Base-by-base conservation (phyloP, 2,113 vertebrate genomes). In the Myotis davidii region DNA sequence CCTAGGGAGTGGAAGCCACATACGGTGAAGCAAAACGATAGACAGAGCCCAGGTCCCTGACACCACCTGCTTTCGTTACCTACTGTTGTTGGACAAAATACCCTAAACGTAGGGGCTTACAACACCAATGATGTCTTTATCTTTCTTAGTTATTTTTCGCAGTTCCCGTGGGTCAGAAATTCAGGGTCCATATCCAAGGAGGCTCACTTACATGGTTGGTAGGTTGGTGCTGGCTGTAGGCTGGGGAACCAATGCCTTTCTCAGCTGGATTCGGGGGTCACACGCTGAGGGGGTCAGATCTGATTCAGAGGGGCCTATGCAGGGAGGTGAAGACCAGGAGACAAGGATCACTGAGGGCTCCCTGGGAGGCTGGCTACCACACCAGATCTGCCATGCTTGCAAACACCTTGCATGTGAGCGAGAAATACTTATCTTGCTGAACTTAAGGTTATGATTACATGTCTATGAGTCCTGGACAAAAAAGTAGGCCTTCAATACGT, bases 21-120 rank as follows among this genome's bases (percentile, higher is more conserved):
- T n/a, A 21, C 0, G 0, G 9, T 17, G 13, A 27, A 61, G 67
- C 32, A 27, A 77, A 74, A 76, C 11, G 42, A 50, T 9, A 42
- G 42, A 67, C 29, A 87, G 78, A 59, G 29, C 45, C 56, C 34
- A 13, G 59, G 42, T 72, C 52, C 69, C 42, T 32, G 42, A 56
- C 50, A 50, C 11, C 9, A 42, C 18, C 9, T 89, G 72, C 69
- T 56, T 91, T 54, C 45, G 39, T 42, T 54, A 52, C 14, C 29
- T 39, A 83, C 70, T 45, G 20, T 12, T 45, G 16, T 37, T 2
- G 2, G 32, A 54, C 8, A 27, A 88, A 72, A 65, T 23, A 70
- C 11, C 37, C 61, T 37, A 45, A 89, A 45, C 17, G 23, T 88
- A 86, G 34, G 29, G 14, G 7, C 27, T 56, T 37, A 37, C 0